phyloP scores from a whole-genome alignment of 2,797 vertebrate species.

The Leptatherina wallacei region DNA sequence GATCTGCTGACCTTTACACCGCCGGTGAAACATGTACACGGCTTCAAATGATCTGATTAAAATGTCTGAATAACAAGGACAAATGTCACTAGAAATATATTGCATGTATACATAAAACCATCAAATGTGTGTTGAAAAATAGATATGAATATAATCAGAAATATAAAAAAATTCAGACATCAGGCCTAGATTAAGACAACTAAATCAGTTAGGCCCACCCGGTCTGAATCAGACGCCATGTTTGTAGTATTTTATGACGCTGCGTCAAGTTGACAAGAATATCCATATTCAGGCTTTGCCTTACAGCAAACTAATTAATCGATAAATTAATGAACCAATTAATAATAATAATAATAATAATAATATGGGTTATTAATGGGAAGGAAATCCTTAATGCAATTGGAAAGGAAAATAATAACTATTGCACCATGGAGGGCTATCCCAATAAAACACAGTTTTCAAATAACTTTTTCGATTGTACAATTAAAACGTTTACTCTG shows the following conservation, averaged over 20 bases:
- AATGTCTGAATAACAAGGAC: background rate
- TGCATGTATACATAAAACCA: fast-evolving
- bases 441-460: background rate
- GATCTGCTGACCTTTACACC: constrained; percentile 17
- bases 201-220: constrained; percentile 21
- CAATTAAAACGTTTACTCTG: background rate
- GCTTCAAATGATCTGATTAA: background rate
- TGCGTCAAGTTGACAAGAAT: background rate
- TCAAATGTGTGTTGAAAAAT: fast-evolving
- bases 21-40: constrained; percentile 39
- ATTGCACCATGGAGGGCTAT: background rate
- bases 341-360: too few species aligned
- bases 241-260: constrained; percentile 61
- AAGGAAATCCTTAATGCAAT: background rate
- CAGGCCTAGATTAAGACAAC: constrained; percentile 51
- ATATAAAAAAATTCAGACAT: fast-evolving
- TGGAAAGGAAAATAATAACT: too few species aligned
- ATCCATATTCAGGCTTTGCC: background rate
- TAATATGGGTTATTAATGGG: too few species aligned
- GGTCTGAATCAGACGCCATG: constrained; percentile 40
- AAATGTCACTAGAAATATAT: fast-evolving
- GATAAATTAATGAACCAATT: too few species aligned
- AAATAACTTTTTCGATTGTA: background rate
- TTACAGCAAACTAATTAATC: constrained; percentile 7
- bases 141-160: background rate